Conservation (phyloP, 2,888 invertebrate genomes). For the Dinocampus coccinellae region DNA sequence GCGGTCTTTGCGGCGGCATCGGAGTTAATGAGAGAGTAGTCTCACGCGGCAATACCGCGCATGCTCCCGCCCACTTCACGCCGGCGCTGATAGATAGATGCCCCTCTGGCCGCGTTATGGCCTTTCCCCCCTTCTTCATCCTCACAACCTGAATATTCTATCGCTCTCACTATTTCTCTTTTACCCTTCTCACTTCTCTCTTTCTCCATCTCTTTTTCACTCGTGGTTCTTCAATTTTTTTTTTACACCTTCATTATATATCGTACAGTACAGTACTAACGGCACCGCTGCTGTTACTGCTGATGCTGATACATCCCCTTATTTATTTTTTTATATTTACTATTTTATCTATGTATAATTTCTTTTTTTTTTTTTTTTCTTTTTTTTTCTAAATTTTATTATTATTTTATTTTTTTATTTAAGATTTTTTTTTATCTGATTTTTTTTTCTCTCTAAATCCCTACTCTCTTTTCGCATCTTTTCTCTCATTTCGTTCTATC, state of each 20-base stretch:
- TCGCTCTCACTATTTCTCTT: slow-evolving; percentile 8
- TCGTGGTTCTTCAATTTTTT: background rate
- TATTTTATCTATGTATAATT: background rate
- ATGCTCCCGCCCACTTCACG: slow-evolving; percentile 70
- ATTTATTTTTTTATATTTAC: background rate
- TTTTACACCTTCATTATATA: background rate
- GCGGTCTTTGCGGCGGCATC: slow-evolving; percentile 74
- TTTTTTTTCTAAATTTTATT: background rate
- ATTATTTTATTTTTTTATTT: slow-evolving; percentile 1
- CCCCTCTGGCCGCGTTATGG: slow-evolving; percentile 60
- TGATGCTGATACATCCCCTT: slow-evolving; percentile 20
- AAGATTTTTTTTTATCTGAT: slow-evolving; percentile 14
- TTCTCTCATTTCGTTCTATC: slow-evolving; percentile 28
- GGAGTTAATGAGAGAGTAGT: slow-evolving; percentile 70
- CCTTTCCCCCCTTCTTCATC: slow-evolving; percentile 29
- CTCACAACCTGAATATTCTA: slow-evolving; percentile 20
- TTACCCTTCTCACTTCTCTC: background rate
- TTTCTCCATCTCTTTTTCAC: background rate
- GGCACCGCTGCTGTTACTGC: slow-evolving; percentile 16
- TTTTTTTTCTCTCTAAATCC: background rate
- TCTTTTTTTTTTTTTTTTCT: background rate
- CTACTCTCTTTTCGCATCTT: slow-evolving; percentile 5
- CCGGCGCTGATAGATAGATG: slow-evolving; percentile 70
- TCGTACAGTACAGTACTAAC: background rate
- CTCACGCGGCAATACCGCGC: slow-evolving; percentile 67